Base-by-base conservation (phyloP, 2,113 vertebrate species). In the Pogona vitticeps region DNA sequence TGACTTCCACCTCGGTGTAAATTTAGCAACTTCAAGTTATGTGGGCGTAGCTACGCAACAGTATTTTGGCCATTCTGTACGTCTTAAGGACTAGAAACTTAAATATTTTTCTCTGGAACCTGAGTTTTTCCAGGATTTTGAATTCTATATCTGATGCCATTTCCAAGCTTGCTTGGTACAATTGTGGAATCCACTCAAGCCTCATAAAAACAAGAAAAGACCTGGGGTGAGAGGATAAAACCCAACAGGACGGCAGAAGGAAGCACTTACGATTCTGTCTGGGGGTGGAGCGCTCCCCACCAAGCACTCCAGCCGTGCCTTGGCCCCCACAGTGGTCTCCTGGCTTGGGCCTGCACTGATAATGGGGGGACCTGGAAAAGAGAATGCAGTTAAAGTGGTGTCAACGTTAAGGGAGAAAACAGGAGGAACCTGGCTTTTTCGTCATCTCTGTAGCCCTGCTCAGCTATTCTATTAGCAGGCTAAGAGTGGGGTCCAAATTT, bases 241-340 rank as follows among this genome's bases (percentile, higher is more conserved):
- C 3, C 14, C 1, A 18, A 21, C 14, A 33, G n/a, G 75, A 81
- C 87, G 80, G 84, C 83, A 80, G 76, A 77, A 42, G 2, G 83
- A 82, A 90, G 85, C 88, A 83, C 98, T 97, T 96, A 98, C 98
- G 87, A 98, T 98, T n/a, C 97, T 96, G 80, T 98, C 98, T 20
- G 98, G 98, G 1, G 95, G 94, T 0, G 98, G 98, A 40, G 96
- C 97, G 90, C 97, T 98, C 63, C 94, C 97, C 93, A 98, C 97
- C 33, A 97, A 90, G 88, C 98, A 98, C 94, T 98, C 97, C 73
- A 98, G 95, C 88, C 97, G 97, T 87, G 97, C 97, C 72, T 98
- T 97, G 84, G 97, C 97, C 87, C 97, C 97, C 90, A 97, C 97
- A 84, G 96, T 93, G n/a, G 97, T 97, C 0, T 97, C 97, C 70